phyloP scores from a whole-genome alignment of 2,797 vertebrate species.

The Thripadectes ignobilis region DNA sequence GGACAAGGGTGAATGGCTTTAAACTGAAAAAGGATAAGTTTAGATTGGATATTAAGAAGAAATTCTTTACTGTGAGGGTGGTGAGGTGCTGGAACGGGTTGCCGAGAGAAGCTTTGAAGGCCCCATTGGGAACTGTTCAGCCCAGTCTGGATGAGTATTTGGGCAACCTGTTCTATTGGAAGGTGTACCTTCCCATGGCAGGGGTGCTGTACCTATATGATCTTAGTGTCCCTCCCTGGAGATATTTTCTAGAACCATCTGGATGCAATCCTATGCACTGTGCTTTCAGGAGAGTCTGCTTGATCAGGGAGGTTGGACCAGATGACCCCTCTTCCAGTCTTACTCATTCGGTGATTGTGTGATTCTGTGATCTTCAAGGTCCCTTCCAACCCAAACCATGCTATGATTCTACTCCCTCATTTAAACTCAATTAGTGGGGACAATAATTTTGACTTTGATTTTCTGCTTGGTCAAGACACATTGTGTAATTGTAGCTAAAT shows the following conservation, averaged over 20 bases:
- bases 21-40: neutral
- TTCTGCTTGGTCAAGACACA: neutral
- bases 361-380: neutral
- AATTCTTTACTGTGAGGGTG: neutral
- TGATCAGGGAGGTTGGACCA: neutral
- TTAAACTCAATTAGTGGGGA: neutral
- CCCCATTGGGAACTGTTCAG: neutral
- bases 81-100: neutral
- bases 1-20: neutral
- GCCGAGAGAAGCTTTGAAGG: neutral
- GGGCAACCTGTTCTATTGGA: neutral
- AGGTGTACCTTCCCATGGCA: neutral
- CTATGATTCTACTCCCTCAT: neutral
- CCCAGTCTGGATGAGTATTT: neutral
- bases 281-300: neutral
- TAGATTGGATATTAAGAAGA: neutral
- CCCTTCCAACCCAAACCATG: neutral
- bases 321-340: neutral
- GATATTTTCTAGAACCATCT: neutral
- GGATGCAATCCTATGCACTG: neutral
- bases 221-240: neutral
- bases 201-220: rapidly evolving
- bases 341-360: neutral
- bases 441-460: neutral
- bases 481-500: neutral